These are phyloP conservation scores for Vollenhovia emeryi DNA, from an alignment of 1,140 invertebrate species.

Conservation along the genomic window DNA sequence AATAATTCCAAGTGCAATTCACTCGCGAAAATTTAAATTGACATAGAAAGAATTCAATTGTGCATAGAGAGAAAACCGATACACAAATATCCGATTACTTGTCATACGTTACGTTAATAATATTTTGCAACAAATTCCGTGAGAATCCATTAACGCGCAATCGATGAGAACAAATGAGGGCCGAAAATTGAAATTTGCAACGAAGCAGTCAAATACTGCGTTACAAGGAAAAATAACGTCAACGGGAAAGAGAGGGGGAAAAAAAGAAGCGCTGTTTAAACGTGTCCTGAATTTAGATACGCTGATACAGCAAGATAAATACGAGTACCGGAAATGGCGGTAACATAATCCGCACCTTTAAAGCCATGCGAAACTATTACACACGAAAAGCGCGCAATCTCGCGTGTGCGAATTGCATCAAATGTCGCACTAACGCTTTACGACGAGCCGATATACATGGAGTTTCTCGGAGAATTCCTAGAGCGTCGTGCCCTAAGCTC, in stretches of 20 bases:
- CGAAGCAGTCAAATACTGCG: background rate
- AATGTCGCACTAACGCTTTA: conserved; percentile 66
- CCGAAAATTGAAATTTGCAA: background rate
- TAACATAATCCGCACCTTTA: conserved; percentile 24
- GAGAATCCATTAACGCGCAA: background rate
- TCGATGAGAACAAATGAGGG: background rate
- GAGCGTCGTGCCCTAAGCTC: conserved; percentile 69
- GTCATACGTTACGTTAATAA: background rate
- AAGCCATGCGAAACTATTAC: conserved; percentile 51
- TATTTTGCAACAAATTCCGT: background rate
- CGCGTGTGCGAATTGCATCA: conserved; percentile 58
- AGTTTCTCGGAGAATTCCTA: conserved; percentile 70
- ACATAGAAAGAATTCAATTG: no score
- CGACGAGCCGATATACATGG: conserved; percentile 66
- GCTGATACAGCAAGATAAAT: background rate
- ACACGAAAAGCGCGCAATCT: conserved; percentile 51
- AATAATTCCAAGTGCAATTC: conserved; percentile 2
- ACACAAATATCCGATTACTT: background rate
- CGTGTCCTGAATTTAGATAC: background rate
- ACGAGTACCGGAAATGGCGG: background rate
- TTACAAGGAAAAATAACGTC: background rate
- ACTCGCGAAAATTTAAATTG: conserved; percentile 1
- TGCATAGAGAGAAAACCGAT: background rate
- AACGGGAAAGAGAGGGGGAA: background rate
- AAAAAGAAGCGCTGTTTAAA: background rate